These are phyloP conservation scores for Cathartes aura DNA, from an alignment of 2,113 vertebrate genomes.

Conservation along the genomic window DNA sequence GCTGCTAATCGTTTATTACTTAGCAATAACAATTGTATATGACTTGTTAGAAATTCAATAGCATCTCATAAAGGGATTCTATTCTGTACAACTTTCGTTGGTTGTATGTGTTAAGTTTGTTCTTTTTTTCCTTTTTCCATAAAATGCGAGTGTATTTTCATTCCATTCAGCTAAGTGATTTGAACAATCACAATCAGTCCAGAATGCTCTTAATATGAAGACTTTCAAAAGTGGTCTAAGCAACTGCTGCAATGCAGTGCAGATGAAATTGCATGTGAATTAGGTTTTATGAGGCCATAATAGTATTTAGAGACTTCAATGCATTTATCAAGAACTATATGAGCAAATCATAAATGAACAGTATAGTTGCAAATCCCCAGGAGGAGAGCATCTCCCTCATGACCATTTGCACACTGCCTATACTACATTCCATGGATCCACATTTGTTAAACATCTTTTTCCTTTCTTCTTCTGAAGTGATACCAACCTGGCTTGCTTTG, in stretches of 20 bases:
- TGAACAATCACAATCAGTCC: neutral
- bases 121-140: neutral
- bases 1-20: neutral
- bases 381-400: neutral
- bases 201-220: neutral
- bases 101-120: neutral
- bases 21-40: neutral
- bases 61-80: neutral
- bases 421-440: neutral
- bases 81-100: neutral
- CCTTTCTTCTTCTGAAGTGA: neutral
- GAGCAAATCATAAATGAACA: neutral
- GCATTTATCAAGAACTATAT: neutral
- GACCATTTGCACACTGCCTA: neutral
- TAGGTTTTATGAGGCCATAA: neutral
- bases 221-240: neutral
- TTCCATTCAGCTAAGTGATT: neutral
- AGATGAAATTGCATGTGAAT: neutral
- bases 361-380: neutral
- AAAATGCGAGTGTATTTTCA: neutral
- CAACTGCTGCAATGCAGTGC: neutral
- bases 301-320: neutral
- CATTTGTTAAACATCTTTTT: neutral
- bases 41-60: neutral
- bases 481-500: neutral